A percentile compares a stretch with the other conserved stretches of the same genome.
These are phyloP conservation scores for Melanogrammus aeglefinus DNA, from an alignment of 2,797 vertebrate species.

Conservation along the genomic window DNA sequence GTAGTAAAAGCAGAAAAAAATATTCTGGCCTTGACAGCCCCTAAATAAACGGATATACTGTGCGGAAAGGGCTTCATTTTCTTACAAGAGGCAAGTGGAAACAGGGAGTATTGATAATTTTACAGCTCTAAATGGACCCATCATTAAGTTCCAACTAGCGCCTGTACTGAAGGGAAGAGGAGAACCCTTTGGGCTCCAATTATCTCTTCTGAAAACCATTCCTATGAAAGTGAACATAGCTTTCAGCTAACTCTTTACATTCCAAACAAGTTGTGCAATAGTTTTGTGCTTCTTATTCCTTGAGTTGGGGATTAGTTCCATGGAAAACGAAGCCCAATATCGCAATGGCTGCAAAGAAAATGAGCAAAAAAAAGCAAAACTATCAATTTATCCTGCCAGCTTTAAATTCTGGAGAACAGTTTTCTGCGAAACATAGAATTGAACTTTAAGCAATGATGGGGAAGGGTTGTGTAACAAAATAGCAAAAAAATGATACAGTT, in stretches of 20 bases:
- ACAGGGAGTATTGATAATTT: neutral
- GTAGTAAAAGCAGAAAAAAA: neutral
- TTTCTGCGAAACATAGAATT: neutral
- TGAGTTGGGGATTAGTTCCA: conserved; percentile 15
- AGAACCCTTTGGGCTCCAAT: neutral
- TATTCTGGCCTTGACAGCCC: neutral
- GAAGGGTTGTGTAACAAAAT: neutral
- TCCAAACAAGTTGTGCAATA: conserved; percentile 46
- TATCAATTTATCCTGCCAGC: neutral
- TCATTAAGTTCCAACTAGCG: neutral
- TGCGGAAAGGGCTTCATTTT: neutral
- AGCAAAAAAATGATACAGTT: neutral
- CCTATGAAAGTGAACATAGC: neutral
- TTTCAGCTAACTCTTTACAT: neutral
- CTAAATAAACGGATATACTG: neutral
- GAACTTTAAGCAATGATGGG: neutral
- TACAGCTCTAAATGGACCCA: neutral
- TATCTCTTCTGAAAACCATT: neutral
- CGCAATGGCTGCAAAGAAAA: neutral
- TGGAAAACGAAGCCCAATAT: conserved; percentile 12
- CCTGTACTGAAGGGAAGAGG: neutral
- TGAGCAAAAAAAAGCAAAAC: too few relatives aligned
- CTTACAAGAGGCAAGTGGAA: neutral
- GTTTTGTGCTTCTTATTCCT: conserved; percentile 10
- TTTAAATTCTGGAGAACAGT: neutral